These are phyloP conservation scores for Melanerpes aurifrons DNA, from an alignment of 2,113 vertebrate genomes.

Conservation along the genomic window DNA sequence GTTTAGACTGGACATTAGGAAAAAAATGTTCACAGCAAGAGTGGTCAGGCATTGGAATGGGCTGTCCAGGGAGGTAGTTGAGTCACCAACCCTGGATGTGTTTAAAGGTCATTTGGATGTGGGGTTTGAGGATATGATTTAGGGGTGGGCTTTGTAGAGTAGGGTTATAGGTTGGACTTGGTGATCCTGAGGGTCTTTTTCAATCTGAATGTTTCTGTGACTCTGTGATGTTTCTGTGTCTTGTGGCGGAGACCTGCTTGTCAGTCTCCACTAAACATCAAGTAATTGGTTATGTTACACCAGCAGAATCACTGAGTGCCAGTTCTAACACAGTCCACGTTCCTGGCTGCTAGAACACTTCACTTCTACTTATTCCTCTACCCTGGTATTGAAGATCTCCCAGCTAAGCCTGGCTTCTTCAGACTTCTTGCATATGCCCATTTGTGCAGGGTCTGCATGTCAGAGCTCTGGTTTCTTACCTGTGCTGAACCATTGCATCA, in stretches of 20 bases:
- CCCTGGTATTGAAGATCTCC: neutral
- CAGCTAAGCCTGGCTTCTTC: neutral
- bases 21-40: too few species aligned
- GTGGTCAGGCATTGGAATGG: too few species aligned
- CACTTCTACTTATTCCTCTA: neutral
- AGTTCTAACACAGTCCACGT: neutral
- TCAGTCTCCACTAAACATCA: rapidly evolving
- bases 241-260: neutral
- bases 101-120: too few species aligned
- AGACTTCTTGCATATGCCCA: rapidly evolving
- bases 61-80: too few species aligned
- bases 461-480: neutral
- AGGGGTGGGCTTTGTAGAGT: too few species aligned
- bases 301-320: neutral
- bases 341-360: neutral
- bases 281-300: neutral
- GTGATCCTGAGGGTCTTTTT: too few species aligned
- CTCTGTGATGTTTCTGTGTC: neutral
- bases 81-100: too few species aligned
- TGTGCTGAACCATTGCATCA: rapidly evolving
- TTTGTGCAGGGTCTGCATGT: rapidly evolving
- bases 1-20: too few species aligned
- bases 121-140: too few species aligned
- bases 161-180: too few species aligned
- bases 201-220: too few species aligned